Conservation (phyloP, 2,113 vertebrate species). For the Athene cunicularia region DNA sequence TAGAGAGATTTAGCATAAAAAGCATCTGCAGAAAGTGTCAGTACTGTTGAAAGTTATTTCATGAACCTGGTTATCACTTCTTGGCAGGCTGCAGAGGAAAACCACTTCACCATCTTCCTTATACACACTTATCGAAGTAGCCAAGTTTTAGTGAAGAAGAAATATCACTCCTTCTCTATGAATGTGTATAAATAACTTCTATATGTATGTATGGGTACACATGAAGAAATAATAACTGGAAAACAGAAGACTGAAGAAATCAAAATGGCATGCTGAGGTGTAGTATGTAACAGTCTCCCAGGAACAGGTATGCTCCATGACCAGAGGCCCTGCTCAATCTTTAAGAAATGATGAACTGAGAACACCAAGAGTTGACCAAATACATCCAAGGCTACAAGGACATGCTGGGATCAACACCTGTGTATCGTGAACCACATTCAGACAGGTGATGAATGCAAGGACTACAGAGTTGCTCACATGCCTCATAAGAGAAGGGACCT, state of each 20-base stretch:
- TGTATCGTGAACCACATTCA: not conserved
- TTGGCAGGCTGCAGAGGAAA: not conserved
- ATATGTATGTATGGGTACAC: not conserved
- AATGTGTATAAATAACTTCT: not conserved
- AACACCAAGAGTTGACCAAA: not conserved
- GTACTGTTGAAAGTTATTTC: not conserved
- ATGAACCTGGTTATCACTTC: not conserved
- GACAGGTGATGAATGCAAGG: not conserved
- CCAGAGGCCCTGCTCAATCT: not conserved
- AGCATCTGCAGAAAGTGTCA: not conserved
- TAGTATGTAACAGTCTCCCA: not conserved
- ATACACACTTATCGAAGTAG: not conserved
- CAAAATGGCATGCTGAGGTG: not conserved
- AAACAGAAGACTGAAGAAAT: not conserved
- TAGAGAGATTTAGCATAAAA: not conserved
- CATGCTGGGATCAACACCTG: accelerated
- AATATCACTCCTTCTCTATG: not conserved
- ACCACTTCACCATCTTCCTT: not conserved
- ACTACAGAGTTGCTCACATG: not conserved
- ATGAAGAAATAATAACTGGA: not conserved
- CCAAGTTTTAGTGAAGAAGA: not conserved
- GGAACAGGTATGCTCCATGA: not conserved
- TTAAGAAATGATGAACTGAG: not conserved
- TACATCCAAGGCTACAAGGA: not conserved
- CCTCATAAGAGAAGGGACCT: not conserved